Base-by-base conservation (phyloP, 2,113 vertebrate species). In the Nannospalax galili region DNA sequence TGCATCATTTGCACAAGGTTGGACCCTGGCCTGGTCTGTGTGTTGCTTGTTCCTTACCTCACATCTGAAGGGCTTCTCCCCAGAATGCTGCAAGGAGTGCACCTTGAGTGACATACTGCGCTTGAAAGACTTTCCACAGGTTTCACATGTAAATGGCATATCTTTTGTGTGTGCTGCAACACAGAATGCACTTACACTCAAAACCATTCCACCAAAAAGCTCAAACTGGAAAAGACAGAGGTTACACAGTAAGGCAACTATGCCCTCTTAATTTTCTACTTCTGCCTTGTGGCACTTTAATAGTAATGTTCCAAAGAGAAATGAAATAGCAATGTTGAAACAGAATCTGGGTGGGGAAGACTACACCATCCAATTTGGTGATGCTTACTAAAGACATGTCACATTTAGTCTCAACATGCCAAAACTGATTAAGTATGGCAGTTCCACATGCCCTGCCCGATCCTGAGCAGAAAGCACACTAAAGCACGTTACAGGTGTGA, bases 61-160 rank as follows among this genome's bases (percentile, higher is more conserved):
- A 82, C 99, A 99, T 42, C 99, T 98, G 98, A 99, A 99, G 91
- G 99, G 99, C 78, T 99, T 99, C 96, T 99, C 99, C 97, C 99
- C 99, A 86, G 99, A 99, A 95, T 99, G 99, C 98, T 99, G 99
- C 78, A 99, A 98, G 1, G 99, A 99, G 97, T 99, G 99, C 87
- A 99, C 99, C 98, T 99, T 99, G 96, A 99, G 98, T n/a, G 99
- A 99, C 99, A 99, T 99, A 79, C 99, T 99, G 97, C 99, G 99
- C 95, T 99, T 99, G 97, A 99, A 99, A 0, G 99, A 99, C 91
- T 99, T 99, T 64, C 99, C 99, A 97, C 99, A 99, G 9, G 99
- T 99, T 97, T 99, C 99, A 96, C 99, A 99, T 70, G 99, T 99
- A 95, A 99, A 99, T 3, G 99, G 99, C 99, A 99, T 99, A 98